phyloP scores from a whole-genome alignment of 2,113 vertebrate species.

The Epinephelus moara region DNA sequence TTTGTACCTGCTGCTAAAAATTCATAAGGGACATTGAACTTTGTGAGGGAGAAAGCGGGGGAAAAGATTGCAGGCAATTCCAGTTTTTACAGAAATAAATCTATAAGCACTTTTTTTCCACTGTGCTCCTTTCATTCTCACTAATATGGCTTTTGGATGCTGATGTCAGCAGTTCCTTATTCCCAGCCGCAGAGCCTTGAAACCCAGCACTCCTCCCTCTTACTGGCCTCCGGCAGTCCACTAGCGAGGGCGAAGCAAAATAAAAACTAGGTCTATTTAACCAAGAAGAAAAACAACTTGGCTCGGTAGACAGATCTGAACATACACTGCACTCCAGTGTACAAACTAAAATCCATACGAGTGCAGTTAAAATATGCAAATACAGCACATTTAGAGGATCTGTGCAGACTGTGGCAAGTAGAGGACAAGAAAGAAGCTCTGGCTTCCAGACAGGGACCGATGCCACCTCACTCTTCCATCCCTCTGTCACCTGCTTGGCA shows the following conservation, averaged over 20 bases:
- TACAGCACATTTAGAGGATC: slow-evolving; percentile 7
- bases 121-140: slow-evolving; percentile 43
- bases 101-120: slow-evolving; percentile 46
- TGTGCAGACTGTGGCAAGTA: slow-evolving; percentile 19
- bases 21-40: slow-evolving; percentile 29
- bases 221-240: slow-evolving; percentile 51
- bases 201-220: slow-evolving; percentile 54
- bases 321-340: slow-evolving; percentile 24
- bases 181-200: slow-evolving; percentile 47
- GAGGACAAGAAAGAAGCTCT: slow-evolving; percentile 29
- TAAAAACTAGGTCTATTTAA: slow-evolving; percentile 64
- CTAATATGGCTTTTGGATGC: slow-evolving; percentile 74
- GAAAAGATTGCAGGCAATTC: slow-evolving; percentile 53
- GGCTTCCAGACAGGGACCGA: slow-evolving; percentile 20
- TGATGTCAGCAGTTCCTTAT: slow-evolving; percentile 77
- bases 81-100: slow-evolving; percentile 74
- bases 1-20: slow-evolving; percentile 37
- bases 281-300: slow-evolving; percentile 59
- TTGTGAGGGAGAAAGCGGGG: slow-evolving; percentile 9
- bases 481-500: slow-evolving; percentile 81
- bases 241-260: slow-evolving; percentile 51
- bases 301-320: slow-evolving; percentile 30
- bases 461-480: slow-evolving; percentile 44
- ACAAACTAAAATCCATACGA: slow-evolving; percentile 17
- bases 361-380: slow-evolving; percentile 6